Evolutionary conservation across 2,113 vertebrate species (phyloP).

Genomic region (Isichthys henryi): DNA sequence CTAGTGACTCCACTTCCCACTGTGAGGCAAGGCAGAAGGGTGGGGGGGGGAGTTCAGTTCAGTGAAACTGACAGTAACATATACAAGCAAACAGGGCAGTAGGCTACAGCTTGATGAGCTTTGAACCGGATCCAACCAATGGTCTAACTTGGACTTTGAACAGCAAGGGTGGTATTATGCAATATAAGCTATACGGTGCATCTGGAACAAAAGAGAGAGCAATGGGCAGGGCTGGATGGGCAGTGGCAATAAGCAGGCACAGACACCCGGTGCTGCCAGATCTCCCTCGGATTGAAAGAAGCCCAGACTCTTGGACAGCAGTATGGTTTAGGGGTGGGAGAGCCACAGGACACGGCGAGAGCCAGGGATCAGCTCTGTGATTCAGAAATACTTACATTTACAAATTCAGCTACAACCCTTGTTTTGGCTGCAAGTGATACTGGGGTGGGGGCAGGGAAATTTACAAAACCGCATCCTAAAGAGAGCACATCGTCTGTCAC

Average conservation of each 20-base stretch:
- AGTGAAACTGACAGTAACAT: slow-evolving; percentile 48
- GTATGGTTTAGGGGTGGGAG: not conserved
- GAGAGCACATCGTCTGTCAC: not conserved
- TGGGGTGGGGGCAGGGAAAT: not conserved
- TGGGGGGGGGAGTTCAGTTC: slow-evolving; percentile 37
- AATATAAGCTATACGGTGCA: slow-evolving; percentile 38
- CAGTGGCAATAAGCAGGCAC: not conserved
- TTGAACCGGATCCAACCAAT: slow-evolving; percentile 25
- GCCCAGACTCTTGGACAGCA: not conserved
- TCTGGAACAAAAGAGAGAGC: slow-evolving; percentile 41
- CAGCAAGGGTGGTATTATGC: slow-evolving; percentile 39
- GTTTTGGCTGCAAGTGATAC: not conserved
- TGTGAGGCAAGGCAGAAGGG: not conserved
- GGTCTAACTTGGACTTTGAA: slow-evolving; percentile 19
- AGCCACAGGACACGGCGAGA: not conserved
- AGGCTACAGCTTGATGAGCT: slow-evolving; percentile 25
- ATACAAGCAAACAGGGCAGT: slow-evolving; percentile 14
- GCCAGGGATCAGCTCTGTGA: not conserved
- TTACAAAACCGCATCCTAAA: not conserved
- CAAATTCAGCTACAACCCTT: not conserved
- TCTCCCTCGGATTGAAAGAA: not conserved
- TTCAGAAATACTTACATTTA: not conserved
- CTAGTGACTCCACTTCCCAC: not conserved
- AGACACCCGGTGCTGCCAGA: not conserved
- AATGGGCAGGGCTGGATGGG: slow-evolving; percentile 1